Conservation (phyloP, 2,888 invertebrate species). For the Oscheius myriophilus region DNA sequence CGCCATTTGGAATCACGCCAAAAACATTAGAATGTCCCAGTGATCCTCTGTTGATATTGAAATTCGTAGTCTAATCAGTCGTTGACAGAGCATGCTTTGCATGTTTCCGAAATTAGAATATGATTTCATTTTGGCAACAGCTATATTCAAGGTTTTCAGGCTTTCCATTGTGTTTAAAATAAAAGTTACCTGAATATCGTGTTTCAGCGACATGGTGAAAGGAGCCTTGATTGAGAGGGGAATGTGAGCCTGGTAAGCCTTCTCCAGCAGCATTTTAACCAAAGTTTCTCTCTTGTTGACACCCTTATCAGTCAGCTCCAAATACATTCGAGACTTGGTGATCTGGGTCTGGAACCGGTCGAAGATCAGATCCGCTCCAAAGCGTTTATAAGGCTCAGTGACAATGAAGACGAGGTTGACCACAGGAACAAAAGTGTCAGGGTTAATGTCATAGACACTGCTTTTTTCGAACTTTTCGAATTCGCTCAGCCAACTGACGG, state of each 20-base stretch:
- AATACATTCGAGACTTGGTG: slow-evolving; percentile 63
- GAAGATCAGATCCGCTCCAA: slow-evolving; percentile 62
- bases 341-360: slow-evolving; percentile 63
- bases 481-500: slow-evolving; percentile 68
- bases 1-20: too few species aligned
- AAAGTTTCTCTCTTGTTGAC: slow-evolving; percentile 50
- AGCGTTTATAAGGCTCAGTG: slow-evolving; percentile 60
- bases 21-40: too few species aligned
- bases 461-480: slow-evolving; percentile 66
- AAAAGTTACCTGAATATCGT: slow-evolving; percentile 62
- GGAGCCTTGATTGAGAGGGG: slow-evolving; percentile 64
- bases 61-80: too few species aligned
- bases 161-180: too few species aligned
- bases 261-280: slow-evolving; percentile 39
- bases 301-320: slow-evolving; percentile 67
- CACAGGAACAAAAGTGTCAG: slow-evolving; percentile 69
- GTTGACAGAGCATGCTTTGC: too few species aligned
- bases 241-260: slow-evolving; percentile 54
- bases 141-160: too few species aligned
- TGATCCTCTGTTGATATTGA: too few species aligned
- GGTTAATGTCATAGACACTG: slow-evolving; percentile 67
- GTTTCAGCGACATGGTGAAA: slow-evolving; percentile 62
- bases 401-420: slow-evolving; percentile 68
- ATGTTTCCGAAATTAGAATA: too few species aligned
- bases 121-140: too few species aligned